phyloP scores from a whole-genome alignment of 2,113 vertebrate species.

The Ifrita kowaldi region DNA sequence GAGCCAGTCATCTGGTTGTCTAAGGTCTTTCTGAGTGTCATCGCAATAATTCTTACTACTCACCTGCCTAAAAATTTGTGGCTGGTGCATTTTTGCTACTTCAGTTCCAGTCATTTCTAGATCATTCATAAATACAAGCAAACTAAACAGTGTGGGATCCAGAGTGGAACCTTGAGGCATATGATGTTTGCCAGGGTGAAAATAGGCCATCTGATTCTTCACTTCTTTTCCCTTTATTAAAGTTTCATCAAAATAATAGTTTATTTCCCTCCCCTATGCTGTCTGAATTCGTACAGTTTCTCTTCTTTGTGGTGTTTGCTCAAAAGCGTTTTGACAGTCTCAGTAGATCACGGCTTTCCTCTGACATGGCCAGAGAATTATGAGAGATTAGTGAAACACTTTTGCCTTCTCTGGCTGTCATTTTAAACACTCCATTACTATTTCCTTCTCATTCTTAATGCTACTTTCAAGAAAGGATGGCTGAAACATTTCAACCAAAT shows the following conservation, averaged over 20 bases:
- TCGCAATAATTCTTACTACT: background rate
- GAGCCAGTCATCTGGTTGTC: background rate
- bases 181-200: background rate
- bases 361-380: background rate
- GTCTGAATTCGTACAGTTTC: background rate
- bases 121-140: background rate
- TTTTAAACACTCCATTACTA: background rate
- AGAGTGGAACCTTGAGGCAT: background rate
- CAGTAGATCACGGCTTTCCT: background rate
- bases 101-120: background rate
- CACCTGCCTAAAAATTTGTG: background rate
- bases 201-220: background rate
- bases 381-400: background rate
- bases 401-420: background rate
- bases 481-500: background rate
- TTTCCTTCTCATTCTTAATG: background rate
- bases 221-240: background rate
- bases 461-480: background rate
- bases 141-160: background rate
- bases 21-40: background rate
- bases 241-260: background rate
- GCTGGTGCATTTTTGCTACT: background rate
- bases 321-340: background rate
- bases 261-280: background rate
- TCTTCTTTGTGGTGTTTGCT: background rate